phyloP scores from a whole-genome alignment of 2,888 invertebrate genomes.

The Morpho deidamia region DNA sequence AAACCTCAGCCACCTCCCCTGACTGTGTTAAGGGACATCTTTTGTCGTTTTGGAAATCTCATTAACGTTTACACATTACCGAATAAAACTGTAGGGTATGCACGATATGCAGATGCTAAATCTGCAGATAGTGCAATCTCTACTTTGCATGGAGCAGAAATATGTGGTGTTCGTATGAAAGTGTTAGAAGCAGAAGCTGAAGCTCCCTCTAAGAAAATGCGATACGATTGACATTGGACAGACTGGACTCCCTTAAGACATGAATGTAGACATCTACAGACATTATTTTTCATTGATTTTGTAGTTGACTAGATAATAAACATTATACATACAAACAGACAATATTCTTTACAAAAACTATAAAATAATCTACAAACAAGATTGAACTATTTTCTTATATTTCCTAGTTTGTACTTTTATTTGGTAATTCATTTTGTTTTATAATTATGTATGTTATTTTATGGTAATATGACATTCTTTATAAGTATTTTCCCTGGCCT shows the following conservation, averaged over 20 bases:
- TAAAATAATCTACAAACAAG: constrained; percentile 7
- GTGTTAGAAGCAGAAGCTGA: constrained; percentile 89
- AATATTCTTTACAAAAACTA: constrained; percentile 15
- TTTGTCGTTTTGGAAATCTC: constrained; percentile 93
- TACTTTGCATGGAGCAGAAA: constrained; percentile 89
- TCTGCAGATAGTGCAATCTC: constrained; percentile 87
- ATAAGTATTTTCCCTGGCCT: not conserved
- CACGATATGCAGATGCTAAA: constrained; percentile 86
- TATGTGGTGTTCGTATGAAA: constrained; percentile 91
- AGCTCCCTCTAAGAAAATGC: constrained; percentile 43
- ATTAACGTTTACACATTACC: constrained; percentile 94
- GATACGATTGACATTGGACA: constrained; percentile 29
- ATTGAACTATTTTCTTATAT: too few relatives aligned
- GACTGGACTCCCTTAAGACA: constrained; percentile 25
- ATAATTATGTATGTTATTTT: not conserved
- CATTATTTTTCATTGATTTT: constrained; percentile 8
- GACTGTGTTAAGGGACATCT: constrained; percentile 89
- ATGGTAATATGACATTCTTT: not conserved
- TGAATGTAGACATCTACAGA: constrained; percentile 23
- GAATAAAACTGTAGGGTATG: constrained; percentile 95
- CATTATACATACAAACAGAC: constrained; percentile 15
- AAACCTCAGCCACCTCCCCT: constrained; percentile 84
- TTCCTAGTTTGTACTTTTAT: too few relatives aligned
- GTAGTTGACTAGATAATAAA: constrained; percentile 13
- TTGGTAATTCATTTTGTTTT: too few relatives aligned